Conservation (phyloP, 2,797 vertebrate genomes). For the Ptychobarbus kaznakovi region DNA sequence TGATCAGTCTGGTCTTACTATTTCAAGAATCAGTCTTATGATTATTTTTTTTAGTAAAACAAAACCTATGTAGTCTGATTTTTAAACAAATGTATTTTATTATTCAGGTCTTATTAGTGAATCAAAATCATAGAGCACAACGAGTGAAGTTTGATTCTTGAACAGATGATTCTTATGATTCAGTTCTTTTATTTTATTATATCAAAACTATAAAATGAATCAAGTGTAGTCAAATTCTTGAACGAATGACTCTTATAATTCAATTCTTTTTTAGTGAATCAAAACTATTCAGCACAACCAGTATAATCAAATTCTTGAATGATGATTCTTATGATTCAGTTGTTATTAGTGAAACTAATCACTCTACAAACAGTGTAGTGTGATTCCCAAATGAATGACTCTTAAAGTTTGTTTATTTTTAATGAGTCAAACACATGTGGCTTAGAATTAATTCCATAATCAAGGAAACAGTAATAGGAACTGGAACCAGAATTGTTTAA, state of each 20-base stretch:
- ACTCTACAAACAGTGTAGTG: background rate
- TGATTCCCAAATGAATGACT: background rate
- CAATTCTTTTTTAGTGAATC: background rate
- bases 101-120: no score
- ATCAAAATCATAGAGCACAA: background rate
- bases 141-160: background rate
- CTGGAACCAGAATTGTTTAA: background rate
- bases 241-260: background rate
- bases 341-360: background rate
- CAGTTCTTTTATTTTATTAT: background rate
- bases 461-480: background rate
- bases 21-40: no score
- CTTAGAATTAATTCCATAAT: background rate
- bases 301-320: background rate
- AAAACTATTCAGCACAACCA: background rate
- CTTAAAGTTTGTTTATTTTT: background rate
- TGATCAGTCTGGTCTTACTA: no score
- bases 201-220: background rate
- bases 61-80: background rate
- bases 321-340: background rate
- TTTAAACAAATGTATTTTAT: background rate
- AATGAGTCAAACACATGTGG: background rate
- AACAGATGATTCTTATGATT: background rate
- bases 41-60: background rate
- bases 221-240: background rate